phyloP scores from a whole-genome alignment of 2,888 invertebrate species.

The Trachelus iudaicus region DNA sequence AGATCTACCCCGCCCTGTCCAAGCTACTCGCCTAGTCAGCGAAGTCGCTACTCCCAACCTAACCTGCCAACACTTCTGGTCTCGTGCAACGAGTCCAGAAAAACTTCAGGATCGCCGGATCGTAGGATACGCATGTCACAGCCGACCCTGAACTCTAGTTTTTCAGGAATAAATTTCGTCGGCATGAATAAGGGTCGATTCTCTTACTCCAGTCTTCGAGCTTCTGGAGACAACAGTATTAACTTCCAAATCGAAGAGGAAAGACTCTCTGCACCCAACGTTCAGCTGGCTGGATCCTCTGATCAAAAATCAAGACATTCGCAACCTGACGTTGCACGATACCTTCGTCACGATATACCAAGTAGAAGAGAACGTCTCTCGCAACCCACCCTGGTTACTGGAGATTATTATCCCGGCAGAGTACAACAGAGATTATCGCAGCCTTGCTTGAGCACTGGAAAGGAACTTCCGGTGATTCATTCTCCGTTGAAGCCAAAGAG shows the following conservation, averaged over 20 bases:
- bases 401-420: slow-evolving; percentile 53
- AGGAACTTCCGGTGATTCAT: slow-evolving; percentile 29
- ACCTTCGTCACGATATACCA: slow-evolving; percentile 35
- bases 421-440: slow-evolving; percentile 57
- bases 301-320: slow-evolving; percentile 33
- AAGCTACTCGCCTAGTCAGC: slow-evolving; percentile 53
- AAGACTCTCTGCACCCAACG: slow-evolving; percentile 49
- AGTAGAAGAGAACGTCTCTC: slow-evolving; percentile 54
- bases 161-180: slow-evolving; percentile 47
- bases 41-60: slow-evolving; percentile 58
- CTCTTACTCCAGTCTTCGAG: slow-evolving; percentile 53
- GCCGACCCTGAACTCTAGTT: slow-evolving; percentile 52
- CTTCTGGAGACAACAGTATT: slow-evolving; percentile 53
- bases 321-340: slow-evolving; percentile 44
- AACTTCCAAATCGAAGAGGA: slow-evolving; percentile 46
- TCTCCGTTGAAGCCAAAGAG: slow-evolving; percentile 51
- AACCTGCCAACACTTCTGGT: slow-evolving; percentile 55
- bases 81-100: slow-evolving; percentile 34
- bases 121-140: slow-evolving; percentile 58
- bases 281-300: slow-evolving; percentile 21
- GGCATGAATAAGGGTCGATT: slow-evolving; percentile 47
- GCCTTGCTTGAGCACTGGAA: slow-evolving; percentile 48
- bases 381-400: slow-evolving; percentile 55
- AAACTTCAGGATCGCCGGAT: slow-evolving; percentile 26
- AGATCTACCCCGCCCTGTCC: slow-evolving; percentile 48